Evolutionary conservation across 2,888 invertebrate species (phyloP), one percentile per base, ranked within the genome.

Genomic region (Dasysyrphus tricinctus): DNA sequence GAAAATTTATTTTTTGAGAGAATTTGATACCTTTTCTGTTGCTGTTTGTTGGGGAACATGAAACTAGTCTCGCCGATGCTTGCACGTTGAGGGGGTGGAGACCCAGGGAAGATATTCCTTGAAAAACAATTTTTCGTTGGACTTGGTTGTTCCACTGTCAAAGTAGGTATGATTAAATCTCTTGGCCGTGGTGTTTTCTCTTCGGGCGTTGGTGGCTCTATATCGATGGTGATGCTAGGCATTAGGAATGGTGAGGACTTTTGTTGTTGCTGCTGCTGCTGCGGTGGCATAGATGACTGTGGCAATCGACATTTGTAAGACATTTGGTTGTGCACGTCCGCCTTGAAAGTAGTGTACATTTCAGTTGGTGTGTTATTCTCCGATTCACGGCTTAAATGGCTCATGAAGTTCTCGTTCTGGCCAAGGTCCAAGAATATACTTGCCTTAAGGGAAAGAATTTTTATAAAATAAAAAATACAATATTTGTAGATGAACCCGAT

Each of bases 111-210:
- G 80, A 93, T 90, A 5, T 93, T 90, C 67, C 93, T 90, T 5
- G 93, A 93, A 24, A 92, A 89, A 42, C 91, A 91, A 7, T 94
- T 89, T 49, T 94, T 94, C 1, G 95, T 95, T 16, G 96, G 96
- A 4, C 96, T 96, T 0, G 96, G 95, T 61, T 95, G 94, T 92
- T 96, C 94, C 75, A 96, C 94, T 1, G 94, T 94, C 32, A 96
- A 91, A 14, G 94, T 93, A 2, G 96, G 96, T 69, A 96, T 95
- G 37, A 94, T 92, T 24, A 95, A 91, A 47, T 92, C 92, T 0
- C 94, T 94, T 24, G 94, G 94, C 75, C 90, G 88, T 44, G 88
- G 88, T 37, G 89, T 87, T 80, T 90, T 90, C 70, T 91, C 90
- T 19, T 90, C 90, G 1, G 90, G 91, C 29, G 90, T 90, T 37